These are phyloP conservation scores for Tachina lurida DNA, from an alignment of 2,888 invertebrate genomes.

Conservation along the genomic window DNA sequence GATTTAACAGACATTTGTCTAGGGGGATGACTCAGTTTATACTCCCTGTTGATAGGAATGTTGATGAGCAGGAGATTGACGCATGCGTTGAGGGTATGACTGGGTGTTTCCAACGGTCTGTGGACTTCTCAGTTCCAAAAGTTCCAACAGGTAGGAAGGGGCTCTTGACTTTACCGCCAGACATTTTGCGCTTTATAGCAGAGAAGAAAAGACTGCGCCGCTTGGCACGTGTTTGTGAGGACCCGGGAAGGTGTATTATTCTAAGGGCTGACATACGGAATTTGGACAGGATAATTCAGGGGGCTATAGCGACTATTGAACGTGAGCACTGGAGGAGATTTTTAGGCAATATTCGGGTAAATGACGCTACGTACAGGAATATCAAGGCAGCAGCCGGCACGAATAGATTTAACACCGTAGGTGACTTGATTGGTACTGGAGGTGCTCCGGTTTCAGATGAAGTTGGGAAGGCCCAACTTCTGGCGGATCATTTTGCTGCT, in stretches of 20 bases:
- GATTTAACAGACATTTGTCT: not conserved
- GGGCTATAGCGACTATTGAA: not conserved
- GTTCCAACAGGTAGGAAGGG: not conserved
- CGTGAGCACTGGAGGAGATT: not conserved
- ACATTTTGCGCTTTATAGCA: too few relatives aligned
- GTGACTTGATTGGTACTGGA: not conserved
- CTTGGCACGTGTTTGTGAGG: not conserved
- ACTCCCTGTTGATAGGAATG: constrained; percentile 6
- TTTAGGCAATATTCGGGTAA: not conserved
- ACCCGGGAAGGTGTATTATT: not conserved
- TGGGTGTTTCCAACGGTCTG: not conserved
- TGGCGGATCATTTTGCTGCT: not conserved
- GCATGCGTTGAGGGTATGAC: not conserved
- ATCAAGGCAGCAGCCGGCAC: not conserved
- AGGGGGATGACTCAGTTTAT: not conserved
- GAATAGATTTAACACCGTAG: not conserved
- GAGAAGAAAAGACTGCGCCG: not conserved
- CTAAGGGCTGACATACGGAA: too few relatives aligned
- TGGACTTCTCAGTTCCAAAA: not conserved
- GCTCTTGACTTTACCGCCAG: too few relatives aligned
- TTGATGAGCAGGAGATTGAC: not conserved
- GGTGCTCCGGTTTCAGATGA: not conserved
- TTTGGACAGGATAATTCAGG: constrained; percentile 10
- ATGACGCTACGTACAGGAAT: constrained; percentile 2
- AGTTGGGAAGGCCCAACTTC: not conserved